These are phyloP conservation scores for Yponomeuta plumbellus DNA, from an alignment of 2,888 invertebrate species.

Conservation along the genomic window DNA sequence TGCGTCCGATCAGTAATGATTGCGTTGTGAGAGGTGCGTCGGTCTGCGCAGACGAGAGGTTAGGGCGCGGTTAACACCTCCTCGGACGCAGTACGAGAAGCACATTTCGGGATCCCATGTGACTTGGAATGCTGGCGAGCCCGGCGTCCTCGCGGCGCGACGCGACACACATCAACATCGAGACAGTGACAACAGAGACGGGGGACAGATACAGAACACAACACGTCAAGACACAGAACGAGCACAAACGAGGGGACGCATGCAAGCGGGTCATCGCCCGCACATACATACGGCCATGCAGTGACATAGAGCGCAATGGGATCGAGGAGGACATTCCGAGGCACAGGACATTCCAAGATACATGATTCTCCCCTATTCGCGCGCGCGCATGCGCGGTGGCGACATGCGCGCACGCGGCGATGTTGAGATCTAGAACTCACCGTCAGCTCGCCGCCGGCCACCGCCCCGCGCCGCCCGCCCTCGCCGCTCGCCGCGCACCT, in stretches of 20 bases:
- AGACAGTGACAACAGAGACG: constrained; percentile 47
- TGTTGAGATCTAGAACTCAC: constrained; percentile 78
- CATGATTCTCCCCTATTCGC: constrained; percentile 76
- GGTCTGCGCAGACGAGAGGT: constrained; percentile 26
- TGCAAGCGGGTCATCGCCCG: constrained; percentile 53
- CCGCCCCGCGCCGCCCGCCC: constrained; percentile 17
- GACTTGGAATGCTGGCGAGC: constrained; percentile 75
- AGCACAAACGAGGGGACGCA: constrained; percentile 41
- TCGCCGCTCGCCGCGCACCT: constrained; percentile 12
- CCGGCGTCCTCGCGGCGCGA: constrained; percentile 48
- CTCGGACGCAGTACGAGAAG: constrained; percentile 51
- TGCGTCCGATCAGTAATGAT: constrained; percentile 36
- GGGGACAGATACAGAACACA: constrained; percentile 69
- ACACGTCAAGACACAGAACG: constrained; percentile 33
- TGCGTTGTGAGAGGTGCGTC: constrained; percentile 24
- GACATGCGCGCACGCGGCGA: constrained; percentile 68
- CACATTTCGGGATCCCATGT: constrained; percentile 68
- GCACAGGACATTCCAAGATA: constrained; percentile 79
- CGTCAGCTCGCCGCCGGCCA: constrained; percentile 37
- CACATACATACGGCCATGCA: constrained; percentile 65
- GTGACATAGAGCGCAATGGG: constrained; percentile 64
- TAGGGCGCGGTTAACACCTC: constrained; percentile 23
- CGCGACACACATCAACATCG: constrained; percentile 53
- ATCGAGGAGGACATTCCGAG: constrained; percentile 78
- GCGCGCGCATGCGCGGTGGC: constrained; percentile 51